Conservation (phyloP, 2,888 invertebrate species). For the Sesia apiformis region DNA sequence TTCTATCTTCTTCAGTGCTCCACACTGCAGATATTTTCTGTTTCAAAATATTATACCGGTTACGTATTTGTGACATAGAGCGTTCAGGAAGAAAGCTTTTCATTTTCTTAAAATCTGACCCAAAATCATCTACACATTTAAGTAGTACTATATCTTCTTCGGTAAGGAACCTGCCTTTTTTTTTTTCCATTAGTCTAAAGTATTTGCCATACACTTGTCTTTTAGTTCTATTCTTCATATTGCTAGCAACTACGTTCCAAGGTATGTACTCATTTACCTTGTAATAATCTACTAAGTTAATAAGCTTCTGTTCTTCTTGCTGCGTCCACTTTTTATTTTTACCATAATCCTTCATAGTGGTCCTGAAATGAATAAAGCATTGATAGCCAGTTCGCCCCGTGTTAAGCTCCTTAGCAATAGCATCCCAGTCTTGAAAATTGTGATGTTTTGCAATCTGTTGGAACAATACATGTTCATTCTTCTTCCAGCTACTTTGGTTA, state of each 20-base stretch:
- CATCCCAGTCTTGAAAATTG: conserved; percentile 78
- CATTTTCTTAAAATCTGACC: conserved; percentile 76
- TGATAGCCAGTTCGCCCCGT: conserved; percentile 79
- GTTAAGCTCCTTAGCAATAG: conserved; percentile 72
- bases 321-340: conserved; percentile 74
- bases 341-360: conserved; percentile 45
- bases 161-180: conserved; percentile 77
- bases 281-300: conserved; percentile 76
- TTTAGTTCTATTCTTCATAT: conserved; percentile 77
- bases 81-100: conserved; percentile 75
- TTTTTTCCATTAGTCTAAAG: conserved; percentile 42
- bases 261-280: conserved; percentile 80
- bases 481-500: conserved; percentile 62
- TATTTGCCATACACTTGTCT: conserved; percentile 79
- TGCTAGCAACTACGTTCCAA: conserved; percentile 80
- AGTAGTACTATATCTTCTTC: conserved; percentile 80
- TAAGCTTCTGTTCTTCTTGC: conserved; percentile 80
- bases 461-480: conserved; percentile 33
- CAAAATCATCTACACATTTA: conserved; percentile 76
- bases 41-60: conserved; percentile 72
- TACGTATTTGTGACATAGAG: conserved; percentile 75
- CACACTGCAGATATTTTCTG: conserved; percentile 65
- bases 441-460: conserved; percentile 35
- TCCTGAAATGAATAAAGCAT: conserved; percentile 79
- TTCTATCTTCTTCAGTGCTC: conserved; percentile 76